Evolutionary conservation across 2,888 invertebrate species (phyloP).

Genomic region (Parasteatoda lunata): DNA sequence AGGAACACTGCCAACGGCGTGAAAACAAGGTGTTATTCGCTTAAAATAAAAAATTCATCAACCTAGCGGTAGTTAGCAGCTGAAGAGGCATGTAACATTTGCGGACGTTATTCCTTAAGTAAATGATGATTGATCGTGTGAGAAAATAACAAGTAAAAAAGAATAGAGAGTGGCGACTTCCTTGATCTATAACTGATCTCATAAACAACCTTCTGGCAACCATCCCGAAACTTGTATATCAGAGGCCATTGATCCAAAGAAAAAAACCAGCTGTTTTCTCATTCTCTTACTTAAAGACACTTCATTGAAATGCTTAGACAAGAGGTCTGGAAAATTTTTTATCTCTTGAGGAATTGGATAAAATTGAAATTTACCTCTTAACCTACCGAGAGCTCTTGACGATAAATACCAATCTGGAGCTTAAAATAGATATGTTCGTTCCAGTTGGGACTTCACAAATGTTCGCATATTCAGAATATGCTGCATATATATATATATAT

Average conservation of each 20-base stretch:
- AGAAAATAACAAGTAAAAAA: neutral
- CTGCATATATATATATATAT: too few relatives aligned
- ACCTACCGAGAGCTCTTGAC: too few relatives aligned
- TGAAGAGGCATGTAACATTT: neutral
- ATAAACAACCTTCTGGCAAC: constrained; percentile 50
- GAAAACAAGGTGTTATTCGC: neutral
- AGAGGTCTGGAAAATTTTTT: too few relatives aligned
- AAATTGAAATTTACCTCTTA: too few relatives aligned
- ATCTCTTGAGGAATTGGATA: too few relatives aligned
- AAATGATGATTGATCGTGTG: neutral
- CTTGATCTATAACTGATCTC: constrained; percentile 35
- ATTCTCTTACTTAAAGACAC: too few relatives aligned
- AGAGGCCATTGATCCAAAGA: constrained; percentile 52
- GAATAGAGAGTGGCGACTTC: constrained; percentile 22
- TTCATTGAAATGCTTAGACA: too few relatives aligned
- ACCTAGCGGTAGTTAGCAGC: neutral
- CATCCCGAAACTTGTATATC: constrained; percentile 7
- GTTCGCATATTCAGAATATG: too few relatives aligned
- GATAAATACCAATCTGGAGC: too few relatives aligned
- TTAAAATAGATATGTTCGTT: too few relatives aligned
- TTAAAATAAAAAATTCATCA: constrained; percentile 2
- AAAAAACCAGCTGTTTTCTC: constrained; percentile 48
- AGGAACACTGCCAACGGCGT: neutral
- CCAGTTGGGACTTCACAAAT: too few relatives aligned
- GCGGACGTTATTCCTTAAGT: neutral